A percentile compares a stretch with the other conserved stretches of the same genome.
phyloP scores from a whole-genome alignment of 2,113 vertebrate genomes.

The Xenus cinereus region DNA sequence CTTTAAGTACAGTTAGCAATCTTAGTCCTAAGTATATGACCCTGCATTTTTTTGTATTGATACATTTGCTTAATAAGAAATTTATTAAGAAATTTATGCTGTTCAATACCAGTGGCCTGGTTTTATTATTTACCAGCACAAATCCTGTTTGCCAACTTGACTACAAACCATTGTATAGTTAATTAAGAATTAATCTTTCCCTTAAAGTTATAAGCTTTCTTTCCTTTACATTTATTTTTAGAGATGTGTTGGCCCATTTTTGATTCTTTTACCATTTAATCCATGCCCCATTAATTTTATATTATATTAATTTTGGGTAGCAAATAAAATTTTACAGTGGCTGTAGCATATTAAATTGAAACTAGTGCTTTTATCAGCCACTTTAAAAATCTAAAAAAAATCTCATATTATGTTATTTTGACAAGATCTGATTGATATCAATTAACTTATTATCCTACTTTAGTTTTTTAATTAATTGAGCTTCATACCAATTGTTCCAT shows the following conservation, averaged over 20 bases:
- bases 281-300: neutral
- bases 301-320: neutral
- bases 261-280: slow-evolving; percentile 4
- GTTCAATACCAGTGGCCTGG: too few species aligned
- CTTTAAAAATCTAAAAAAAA: neutral
- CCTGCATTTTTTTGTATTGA: neutral
- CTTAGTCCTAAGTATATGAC: neutral
- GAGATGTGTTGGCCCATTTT: neutral
- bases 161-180: neutral
- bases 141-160: neutral
- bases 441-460: slow-evolving; percentile 54
- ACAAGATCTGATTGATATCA: slow-evolving; percentile 26
- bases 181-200: neutral
- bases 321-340: neutral
- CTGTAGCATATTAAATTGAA: slow-evolving; percentile 11
- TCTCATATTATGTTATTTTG: slow-evolving; percentile 1
- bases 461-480: slow-evolving; percentile 37
- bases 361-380: neutral
- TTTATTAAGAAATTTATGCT: neutral
- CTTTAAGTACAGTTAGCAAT: neutral
- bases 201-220: neutral
- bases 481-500: slow-evolving; percentile 18
- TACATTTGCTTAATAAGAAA: neutral
- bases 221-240: neutral
- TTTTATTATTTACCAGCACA: neutral